phyloP scores from a whole-genome alignment of 2,797 vertebrate genomes.

The Mormyrops boulengeri region DNA sequence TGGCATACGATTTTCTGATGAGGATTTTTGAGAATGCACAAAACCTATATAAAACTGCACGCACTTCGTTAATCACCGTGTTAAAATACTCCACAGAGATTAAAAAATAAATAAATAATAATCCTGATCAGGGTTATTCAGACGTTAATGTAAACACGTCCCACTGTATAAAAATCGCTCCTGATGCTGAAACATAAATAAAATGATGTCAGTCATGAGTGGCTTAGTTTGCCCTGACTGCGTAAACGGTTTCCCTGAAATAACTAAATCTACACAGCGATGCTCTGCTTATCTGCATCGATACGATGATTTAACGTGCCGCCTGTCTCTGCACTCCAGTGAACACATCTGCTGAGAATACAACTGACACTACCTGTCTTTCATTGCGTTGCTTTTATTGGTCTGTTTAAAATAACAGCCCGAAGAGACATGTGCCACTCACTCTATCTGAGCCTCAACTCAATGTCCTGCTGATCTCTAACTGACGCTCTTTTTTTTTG shows the following conservation, averaged over 20 bases:
- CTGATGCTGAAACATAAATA: not conserved
- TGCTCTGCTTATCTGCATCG: not conserved
- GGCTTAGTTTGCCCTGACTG: not conserved
- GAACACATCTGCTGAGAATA: not conserved
- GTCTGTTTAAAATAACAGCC: not conserved
- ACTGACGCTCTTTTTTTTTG: not conserved
- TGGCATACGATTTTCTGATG: not conserved
- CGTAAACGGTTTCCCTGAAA: not conserved
- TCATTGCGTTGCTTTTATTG: not conserved
- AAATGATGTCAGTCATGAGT: not conserved
- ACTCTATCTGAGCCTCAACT: not conserved
- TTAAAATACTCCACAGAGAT: not conserved
- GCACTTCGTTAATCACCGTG: not conserved
- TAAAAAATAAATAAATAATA: not conserved
- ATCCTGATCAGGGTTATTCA: not conserved
- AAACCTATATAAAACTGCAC: not conserved
- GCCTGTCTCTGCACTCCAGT: not conserved
- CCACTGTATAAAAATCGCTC: not conserved
- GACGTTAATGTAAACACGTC: not conserved
- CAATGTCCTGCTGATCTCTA: not conserved
- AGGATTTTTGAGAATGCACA: not conserved
- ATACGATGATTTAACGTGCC: not conserved
- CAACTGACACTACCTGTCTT: not conserved
- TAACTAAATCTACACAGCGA: not conserved
- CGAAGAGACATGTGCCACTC: not conserved